These are phyloP conservation scores for Scaptomyza hsui DNA, from an alignment of 1,140 invertebrate genomes.

Conservation along the genomic window DNA sequence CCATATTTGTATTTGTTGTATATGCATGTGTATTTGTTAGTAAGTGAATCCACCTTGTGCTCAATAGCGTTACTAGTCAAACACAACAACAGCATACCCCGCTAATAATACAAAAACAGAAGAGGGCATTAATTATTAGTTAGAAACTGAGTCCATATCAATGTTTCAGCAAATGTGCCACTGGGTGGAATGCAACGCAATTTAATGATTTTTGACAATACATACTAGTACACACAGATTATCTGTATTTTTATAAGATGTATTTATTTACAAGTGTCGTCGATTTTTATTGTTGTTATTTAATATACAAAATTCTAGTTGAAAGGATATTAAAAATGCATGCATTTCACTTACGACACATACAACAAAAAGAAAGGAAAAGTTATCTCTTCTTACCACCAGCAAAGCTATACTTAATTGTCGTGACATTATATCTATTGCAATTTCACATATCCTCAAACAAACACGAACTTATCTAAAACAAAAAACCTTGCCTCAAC, in stretches of 20 bases:
- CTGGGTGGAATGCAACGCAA: slow-evolving; percentile 33
- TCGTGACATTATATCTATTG: too few relatives aligned
- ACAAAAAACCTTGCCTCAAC: slow-evolving; percentile 7
- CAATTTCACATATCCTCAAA: slow-evolving; percentile 62
- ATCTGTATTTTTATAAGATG: slow-evolving; percentile 78
- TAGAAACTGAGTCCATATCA: slow-evolving; percentile 51
- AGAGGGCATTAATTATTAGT: background rate
- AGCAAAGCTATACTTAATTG: slow-evolving; percentile 20
- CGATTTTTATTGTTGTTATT: slow-evolving; percentile 58
- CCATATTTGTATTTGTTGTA: slow-evolving; percentile 11
- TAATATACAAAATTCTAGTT: slow-evolving; percentile 20
- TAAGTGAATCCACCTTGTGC: slow-evolving; percentile 44
- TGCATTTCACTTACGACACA: slow-evolving; percentile 37
- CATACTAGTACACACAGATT: slow-evolving; percentile 71
- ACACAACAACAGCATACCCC: slow-evolving; percentile 11
- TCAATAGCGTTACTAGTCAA: slow-evolving; percentile 42
- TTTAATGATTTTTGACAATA: slow-evolving; percentile 79
- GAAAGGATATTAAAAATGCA: slow-evolving; percentile 18
- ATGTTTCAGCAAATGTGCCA: slow-evolving; percentile 21
- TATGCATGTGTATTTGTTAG: slow-evolving; percentile 2
- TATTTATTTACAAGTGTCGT: slow-evolving; percentile 66
- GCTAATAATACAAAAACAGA: background rate
- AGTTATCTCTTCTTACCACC: slow-evolving; percentile 21
- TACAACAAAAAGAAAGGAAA: background rate
- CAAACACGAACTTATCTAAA: slow-evolving; percentile 27